Conservation (phyloP, 2,888 invertebrate species). For the Heteromurus nitidus region DNA sequence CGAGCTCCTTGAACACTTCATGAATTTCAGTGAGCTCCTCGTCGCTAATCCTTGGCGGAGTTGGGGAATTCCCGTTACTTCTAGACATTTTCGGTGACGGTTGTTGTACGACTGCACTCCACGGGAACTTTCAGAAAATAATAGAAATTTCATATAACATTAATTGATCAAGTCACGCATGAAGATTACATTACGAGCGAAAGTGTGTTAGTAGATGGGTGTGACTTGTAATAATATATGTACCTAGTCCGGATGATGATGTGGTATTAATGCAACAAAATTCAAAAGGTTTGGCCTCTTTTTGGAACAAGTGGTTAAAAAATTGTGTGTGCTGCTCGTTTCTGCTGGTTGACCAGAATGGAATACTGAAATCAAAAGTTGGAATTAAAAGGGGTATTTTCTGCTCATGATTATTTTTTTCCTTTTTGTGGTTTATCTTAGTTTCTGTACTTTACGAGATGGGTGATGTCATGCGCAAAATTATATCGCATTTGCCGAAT, state of each 20-base stretch:
- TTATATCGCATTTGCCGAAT: conserved; percentile 39
- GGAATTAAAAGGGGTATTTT: conserved; percentile 12
- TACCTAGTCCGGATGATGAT: background rate
- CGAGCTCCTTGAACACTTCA: conserved; percentile 81
- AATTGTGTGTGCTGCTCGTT: background rate
- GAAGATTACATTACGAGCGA: no score
- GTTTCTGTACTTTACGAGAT: conserved; percentile 6
- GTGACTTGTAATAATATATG: conserved; percentile 41
- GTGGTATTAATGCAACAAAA: conserved; percentile 12
- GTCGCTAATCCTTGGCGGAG: conserved; percentile 48
- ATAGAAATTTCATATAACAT: no score
- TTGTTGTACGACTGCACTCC: no score
- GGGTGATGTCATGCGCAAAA: conserved; percentile 63
- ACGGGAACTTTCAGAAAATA: no score
- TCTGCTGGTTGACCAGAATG: conserved; percentile 39
- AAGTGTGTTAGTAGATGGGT: no score
- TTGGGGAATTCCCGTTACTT: conserved; percentile 57
- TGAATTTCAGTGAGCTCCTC: conserved; percentile 54
- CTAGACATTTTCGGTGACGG: conserved; percentile 48
- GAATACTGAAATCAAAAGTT: background rate
- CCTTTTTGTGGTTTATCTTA: conserved; percentile 65
- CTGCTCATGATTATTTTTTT: conserved; percentile 55
- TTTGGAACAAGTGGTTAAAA: no score
- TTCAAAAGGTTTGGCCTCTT: no score
- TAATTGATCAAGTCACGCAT: no score